Evolutionary conservation across 2,113 vertebrate species (phyloP).

Genomic region (Catharus bicknelli): DNA sequence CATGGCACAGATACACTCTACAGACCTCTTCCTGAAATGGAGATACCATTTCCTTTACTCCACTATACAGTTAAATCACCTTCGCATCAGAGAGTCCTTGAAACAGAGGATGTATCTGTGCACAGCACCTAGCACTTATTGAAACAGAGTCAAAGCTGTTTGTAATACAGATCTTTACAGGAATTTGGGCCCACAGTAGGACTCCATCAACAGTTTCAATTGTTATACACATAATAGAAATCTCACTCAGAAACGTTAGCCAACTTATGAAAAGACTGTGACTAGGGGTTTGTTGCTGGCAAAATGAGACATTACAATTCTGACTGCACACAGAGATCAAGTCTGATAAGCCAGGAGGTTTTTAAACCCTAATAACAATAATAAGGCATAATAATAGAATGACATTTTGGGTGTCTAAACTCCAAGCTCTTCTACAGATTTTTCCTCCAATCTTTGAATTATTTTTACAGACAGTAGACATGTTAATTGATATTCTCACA

Average conservation of each 20-base stretch:
- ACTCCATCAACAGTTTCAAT: neutral
- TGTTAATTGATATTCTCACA: neutral
- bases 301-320: conserved; percentile 2
- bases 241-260: neutral
- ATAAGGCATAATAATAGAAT: neutral
- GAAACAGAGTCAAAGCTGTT: neutral
- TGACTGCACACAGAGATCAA: neutral
- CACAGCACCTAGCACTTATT: neutral
- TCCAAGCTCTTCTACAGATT: neutral
- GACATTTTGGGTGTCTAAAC: neutral
- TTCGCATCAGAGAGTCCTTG: neutral
- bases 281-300: neutral
- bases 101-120: neutral
- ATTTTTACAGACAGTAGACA: neutral
- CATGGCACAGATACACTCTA: neutral
- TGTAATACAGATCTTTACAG: neutral
- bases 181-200: neutral
- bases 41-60: neutral
- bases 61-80: neutral
- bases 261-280: neutral
- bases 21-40: neutral
- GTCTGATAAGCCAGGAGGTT: neutral
- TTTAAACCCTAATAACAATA: neutral
- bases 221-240: neutral
- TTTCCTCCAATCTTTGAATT: neutral